Evolutionary conservation across 2,797 vertebrate genomes (phyloP), one percentile per base, ranked within the genome.

Genomic region (Forpus xanthops): DNA sequence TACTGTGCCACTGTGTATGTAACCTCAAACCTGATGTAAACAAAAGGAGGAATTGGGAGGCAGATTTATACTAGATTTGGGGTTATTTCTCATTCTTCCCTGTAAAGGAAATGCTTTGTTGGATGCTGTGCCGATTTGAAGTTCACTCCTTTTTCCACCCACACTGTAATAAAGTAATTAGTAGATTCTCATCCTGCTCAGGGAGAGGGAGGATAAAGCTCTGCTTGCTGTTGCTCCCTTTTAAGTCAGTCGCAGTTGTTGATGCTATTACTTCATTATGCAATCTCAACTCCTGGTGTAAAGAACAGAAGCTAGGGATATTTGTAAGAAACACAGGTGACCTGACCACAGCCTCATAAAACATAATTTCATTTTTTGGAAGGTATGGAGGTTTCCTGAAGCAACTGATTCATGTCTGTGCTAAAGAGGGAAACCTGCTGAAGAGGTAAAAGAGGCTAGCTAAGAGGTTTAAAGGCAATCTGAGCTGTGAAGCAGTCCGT

Each of bases 391-490:
- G 17, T 72, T 90, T 92, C 19, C 37, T 67, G 52, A 62, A 94
- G 56, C 24, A 25, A n/a, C 27, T 45, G 56, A 25, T 47, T 55
- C 24, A 16, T 64, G 39, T 58, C 13, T 61, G 14, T 68, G 31
- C 68, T 73, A 45, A 85, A 73, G 60, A 80, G 27, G 64, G 78
- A 78, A 55, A 47, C 50, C 44, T 62, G 85, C 41, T 65, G 84
- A 73, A 84, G 77, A 83, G 47, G 47, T 90, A 52, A 37, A 85
- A 84, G 79, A 85, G 58, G 77, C 90, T 87, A 73, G 60, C 55
- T 94, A 76, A 89, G 81, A 89, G 75, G 37, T 95, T 86, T 95
- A 91, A 78, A 78, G 50, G 70, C 53, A 92, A 80, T 87, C 72
- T 66, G 73, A 83, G 35, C 82, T 74, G 28, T 55, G 27, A 30